Evolutionary conservation across 2,888 invertebrate species (phyloP).

Genomic region (Drosophila acutilabella): DNA sequence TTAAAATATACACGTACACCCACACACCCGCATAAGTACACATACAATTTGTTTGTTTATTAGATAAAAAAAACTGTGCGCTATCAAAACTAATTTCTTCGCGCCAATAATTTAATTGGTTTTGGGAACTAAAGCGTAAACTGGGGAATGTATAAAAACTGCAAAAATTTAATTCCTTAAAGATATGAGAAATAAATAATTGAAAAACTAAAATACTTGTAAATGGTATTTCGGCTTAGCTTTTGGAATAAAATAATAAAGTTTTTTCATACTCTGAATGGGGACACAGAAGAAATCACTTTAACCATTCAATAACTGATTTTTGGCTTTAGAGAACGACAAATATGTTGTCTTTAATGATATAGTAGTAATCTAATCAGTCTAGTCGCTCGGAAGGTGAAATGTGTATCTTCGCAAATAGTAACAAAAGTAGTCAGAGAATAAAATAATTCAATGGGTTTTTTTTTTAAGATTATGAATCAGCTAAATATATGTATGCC

Average conservation of each 20-base stretch:
- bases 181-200: no score
- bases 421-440: background rate
- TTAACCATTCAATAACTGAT: no score
- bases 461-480: conserved; percentile 14
- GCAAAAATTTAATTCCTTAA: background rate
- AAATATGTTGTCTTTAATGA: background rate
- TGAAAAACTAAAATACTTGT: no score
- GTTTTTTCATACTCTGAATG: no score
- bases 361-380: conserved; percentile 10
- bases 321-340: no score
- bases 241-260: no score
- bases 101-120: conserved; percentile 45
- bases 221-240: no score
- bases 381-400: background rate
- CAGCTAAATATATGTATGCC: conserved; percentile 4
- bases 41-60: conserved; percentile 1
- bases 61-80: conserved; percentile 27
- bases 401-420: background rate
- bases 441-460: background rate
- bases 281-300: background rate
- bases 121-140: no score
- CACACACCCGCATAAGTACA: conserved; percentile 1
- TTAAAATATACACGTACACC: background rate
- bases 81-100: conserved; percentile 39
- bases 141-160: no score